Evolutionary conservation across 1,140 invertebrate genomes (phyloP).

Genomic region (Eupristina koningsbergeri): DNA sequence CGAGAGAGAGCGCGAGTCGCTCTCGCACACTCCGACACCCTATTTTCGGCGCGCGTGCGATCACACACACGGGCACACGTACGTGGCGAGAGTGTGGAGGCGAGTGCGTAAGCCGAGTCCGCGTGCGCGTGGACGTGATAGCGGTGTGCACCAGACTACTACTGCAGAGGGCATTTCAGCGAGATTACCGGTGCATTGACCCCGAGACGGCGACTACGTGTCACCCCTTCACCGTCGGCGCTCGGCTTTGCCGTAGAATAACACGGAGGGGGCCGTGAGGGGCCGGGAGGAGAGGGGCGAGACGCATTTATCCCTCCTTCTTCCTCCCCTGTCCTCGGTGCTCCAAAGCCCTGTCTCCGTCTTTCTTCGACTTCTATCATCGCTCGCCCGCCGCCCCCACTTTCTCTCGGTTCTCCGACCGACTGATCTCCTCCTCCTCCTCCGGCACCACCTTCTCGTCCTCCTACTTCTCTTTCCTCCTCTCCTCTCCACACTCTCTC

Average conservation of each 20-base stretch:
- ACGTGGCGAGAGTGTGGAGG: not conserved
- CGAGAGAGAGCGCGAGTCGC: not conserved
- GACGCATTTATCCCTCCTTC: not conserved
- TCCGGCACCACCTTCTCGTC: slow-evolving; percentile 39
- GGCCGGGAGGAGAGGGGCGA: not conserved
- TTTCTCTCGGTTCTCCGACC: not conserved
- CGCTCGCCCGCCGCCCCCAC: not conserved
- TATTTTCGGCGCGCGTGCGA: slow-evolving; percentile 27
- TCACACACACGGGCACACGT: slow-evolving; percentile 14
- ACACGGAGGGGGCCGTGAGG: not conserved
- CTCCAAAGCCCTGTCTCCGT: slow-evolving; percentile 19
- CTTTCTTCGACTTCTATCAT: slow-evolving; percentile 27
- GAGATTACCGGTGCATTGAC: slow-evolving; percentile 54
- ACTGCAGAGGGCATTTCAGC: slow-evolving; percentile 52
- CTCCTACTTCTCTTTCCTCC: not conserved
- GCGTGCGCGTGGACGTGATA: slow-evolving; percentile 39
- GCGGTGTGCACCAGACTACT: slow-evolving; percentile 42
- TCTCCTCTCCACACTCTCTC: not conserved
- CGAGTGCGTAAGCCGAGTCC: not conserved
- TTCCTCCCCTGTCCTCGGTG: no score
- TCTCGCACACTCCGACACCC: not conserved
- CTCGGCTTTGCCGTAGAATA: not conserved
- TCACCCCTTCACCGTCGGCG: slow-evolving; percentile 41
- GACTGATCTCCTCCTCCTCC: slow-evolving; percentile 21
- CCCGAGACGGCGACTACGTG: slow-evolving; percentile 40